Evolutionary conservation across 2,888 invertebrate species (phyloP), one percentile per base, ranked within the genome.

Genomic region (Heliconius ethilla): DNA sequence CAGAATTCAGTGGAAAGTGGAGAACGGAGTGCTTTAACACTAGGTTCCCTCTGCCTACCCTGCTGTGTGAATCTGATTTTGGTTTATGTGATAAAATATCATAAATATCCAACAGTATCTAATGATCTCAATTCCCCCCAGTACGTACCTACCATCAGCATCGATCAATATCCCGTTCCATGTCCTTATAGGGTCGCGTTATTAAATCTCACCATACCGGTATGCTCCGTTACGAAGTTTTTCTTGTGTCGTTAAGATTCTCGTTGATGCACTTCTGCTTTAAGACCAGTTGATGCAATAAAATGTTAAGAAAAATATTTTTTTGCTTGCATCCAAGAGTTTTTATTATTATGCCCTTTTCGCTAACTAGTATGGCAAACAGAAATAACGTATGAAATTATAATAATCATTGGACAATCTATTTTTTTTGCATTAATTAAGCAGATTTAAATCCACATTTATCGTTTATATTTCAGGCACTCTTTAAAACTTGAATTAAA

Each of bases 161-260:
- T 87, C 85, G 84, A 85, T 70, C 79, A 67, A 77, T 79, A 70
- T 75, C 76, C 79, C 74, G 80, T 78, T 75, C 33, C 67, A 67
- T 33, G 76, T 76, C 92, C 92, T 86, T 92, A 88, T 90, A 90
- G 85, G 90, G 90, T 77, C 75, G 82, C 87, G 88, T 91, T 91
- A 92, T 93, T 93, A 92, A 92, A 91, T 90, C 91, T 87, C 83
- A 85, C 92, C 90, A 89, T 92, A 92, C 90, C 86, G 87, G 92
- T 87, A 82, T 80, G 85, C 82, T 85, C 92, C 92, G 92, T 80
- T 81, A 76, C 76, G 62, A 72, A 51, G 67, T 76, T 76, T 79
- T 79, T 79, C 73, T 74, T 69, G 51, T 69, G 59, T 72, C 63
- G 72, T 66, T 65, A 76, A 77, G 66, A 66, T 74, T 74, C 73